Evolutionary conservation across 2,113 vertebrate species (phyloP), one percentile per base, ranked within the genome.

Genomic region (Saguinus imperator): DNA sequence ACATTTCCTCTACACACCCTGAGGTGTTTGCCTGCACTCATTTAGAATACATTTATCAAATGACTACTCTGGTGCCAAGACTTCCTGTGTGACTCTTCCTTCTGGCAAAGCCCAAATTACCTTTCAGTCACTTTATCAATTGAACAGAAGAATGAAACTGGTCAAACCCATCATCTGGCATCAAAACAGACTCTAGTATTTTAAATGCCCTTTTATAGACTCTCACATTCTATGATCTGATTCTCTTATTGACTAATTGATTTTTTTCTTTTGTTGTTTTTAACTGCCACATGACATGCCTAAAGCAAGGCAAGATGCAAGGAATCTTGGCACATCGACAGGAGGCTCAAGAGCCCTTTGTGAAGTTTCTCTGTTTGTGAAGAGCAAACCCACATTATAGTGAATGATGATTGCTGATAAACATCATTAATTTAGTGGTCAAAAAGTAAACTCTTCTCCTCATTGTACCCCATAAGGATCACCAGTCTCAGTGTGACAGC

Each of bases 31-130:
- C 23, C 68, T 93, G 87, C 85, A 87, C 91, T 93, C 61, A 95
- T 86, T 92, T 88, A 85, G 85, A 96, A 70, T 88, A 81, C 81
- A 88, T 97, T 94, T 95, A 43, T 97, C 96, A 96, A 87, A 77
- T 29, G 57, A 50, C 66, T 84, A 32, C 81, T 18, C 45, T 35
- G 5, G 8, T 81, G 81, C 88, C 87, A 90, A 87, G 75, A 84
- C 92, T 97, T 95, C 75, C 70, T 25, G 8, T 50, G 84, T 18
- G 45, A 61, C 70, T 87, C 18, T 89, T 58, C 88, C 91, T 97
- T 93, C 87, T 4, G 68, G 96, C 87, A 95, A 97, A 97, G 93
- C 77, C 85, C 91, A 81, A 75, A 87, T 92, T 85, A 91, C 66
- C 72, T 25, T 18, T 95, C 91, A 81, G 70, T 97, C 87, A 97